Base-by-base conservation (phyloP, 2,888 invertebrate species). In the Pherbina coryleti region DNA sequence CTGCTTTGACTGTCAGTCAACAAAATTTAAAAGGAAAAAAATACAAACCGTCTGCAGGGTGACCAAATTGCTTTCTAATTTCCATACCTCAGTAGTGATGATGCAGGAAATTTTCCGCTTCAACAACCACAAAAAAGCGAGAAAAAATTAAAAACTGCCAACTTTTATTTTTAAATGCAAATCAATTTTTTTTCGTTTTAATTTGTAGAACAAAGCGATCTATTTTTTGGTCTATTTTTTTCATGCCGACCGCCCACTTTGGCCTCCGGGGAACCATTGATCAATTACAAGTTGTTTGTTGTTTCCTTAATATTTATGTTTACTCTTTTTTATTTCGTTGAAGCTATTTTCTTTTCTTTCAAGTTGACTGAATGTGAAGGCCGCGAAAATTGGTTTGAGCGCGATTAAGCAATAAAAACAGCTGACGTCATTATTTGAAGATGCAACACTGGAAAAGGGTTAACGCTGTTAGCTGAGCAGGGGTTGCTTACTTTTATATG, bases 41-140 rank as follows among this genome's bases (percentile, higher is more conserved):
- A 66, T 8, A 9, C n/a, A 7, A 31, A 31, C n/a, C 34, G 64
- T 37, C 31, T 66, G n/a, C 64, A 66, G 34, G 64, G 34, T 22
- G 14, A 51, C 25, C 69, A 19, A 69, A 69, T 49, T 49, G 51
- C 49, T 69, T 69, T 69, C 69, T 51, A 69, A 69, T 69, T 3
- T 11, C 14, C 17, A 34, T 17, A 44, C 19, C 57, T 44, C 55
- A 75, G 79, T 79, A 76, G 77, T 80, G 83, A 82, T 88, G 87
- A 86, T 86, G 87, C 85, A 84, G 86, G 83, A 85, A 84, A 85
- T 86, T 86, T 87, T 88, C 86, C 87, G 85, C 86, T 84, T 85
- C 84, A 87, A 83, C 82, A 83, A 86, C 86, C 86, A 83, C 85
- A 84, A 84, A 86, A 85, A 75, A 53, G 11, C 53, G 44, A 64